Percentiles rank a stretch among this genome's conserved stretches.
These are phyloP conservation scores for Turritopsis rubra DNA, from an alignment of 30 jellyfish, hydroid and myxozoan species.

Conservation along the genomic window DNA sequence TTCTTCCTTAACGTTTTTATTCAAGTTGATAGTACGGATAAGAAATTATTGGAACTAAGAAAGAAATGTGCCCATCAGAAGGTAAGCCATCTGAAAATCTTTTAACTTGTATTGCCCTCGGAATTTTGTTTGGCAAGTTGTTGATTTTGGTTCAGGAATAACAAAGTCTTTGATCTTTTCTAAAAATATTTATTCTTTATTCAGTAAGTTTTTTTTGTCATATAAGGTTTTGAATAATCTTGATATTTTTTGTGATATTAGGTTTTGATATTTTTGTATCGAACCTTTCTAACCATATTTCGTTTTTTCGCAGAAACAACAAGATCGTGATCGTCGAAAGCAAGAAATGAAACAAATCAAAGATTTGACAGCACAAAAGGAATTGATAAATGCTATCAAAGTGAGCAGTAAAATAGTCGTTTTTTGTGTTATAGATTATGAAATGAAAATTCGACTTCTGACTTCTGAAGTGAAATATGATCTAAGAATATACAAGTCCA, in stretches of 20 bases:
- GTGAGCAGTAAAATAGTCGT: conserved; percentile 18
- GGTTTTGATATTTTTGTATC: too few relatives aligned
- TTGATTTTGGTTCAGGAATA: too few relatives aligned
- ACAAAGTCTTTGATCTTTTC: too few relatives aligned
- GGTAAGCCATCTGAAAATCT: conserved; percentile 14
- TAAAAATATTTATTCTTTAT: too few relatives aligned
- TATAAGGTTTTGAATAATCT: too few relatives aligned
- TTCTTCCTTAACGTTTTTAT: not conserved
- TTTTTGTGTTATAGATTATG: not conserved
- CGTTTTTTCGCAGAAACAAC: conserved; percentile 46
- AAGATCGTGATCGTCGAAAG: conserved; percentile 74
- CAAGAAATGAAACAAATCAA: conserved; percentile 37
- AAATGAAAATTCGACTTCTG: too few relatives aligned
- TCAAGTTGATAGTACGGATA: conserved; percentile 32
- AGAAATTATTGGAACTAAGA: conserved; percentile 29
- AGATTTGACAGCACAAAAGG: conserved; percentile 26
- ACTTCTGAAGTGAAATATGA: too few relatives aligned
- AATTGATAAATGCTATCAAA: conserved; percentile 45
- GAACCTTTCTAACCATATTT: too few relatives aligned
- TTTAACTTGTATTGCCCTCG: not conserved
- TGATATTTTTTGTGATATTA: too few relatives aligned
- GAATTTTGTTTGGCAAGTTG: not conserved
- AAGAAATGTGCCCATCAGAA: conserved; percentile 40
- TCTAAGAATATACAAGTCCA: too few relatives aligned
- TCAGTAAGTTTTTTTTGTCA: too few relatives aligned